These are phyloP conservation scores for Bombus waltoni DNA, from an alignment of 1,140 invertebrate genomes.

Conservation along the genomic window DNA sequence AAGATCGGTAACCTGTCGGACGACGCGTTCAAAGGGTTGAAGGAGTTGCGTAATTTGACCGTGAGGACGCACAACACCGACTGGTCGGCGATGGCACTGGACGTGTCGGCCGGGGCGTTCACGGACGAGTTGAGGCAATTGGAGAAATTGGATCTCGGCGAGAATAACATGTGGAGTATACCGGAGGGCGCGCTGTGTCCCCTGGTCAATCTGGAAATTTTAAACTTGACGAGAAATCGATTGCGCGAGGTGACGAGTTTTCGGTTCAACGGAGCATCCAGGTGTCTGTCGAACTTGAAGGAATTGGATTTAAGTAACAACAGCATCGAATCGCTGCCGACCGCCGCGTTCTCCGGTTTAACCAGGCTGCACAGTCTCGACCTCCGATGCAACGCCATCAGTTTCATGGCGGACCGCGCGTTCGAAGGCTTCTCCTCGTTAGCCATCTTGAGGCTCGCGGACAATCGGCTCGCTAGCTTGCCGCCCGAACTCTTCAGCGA, in stretches of 20 bases:
- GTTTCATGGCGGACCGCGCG: constrained; percentile 90
- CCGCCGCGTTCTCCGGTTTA: constrained; percentile 89
- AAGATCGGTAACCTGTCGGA: constrained; percentile 94
- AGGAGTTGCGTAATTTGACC: constrained; percentile 91
- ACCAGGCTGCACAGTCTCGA: constrained; percentile 85
- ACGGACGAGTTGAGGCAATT: constrained; percentile 88
- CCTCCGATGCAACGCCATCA: constrained; percentile 87
- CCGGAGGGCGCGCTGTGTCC: constrained; percentile 92
- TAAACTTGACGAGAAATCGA: constrained; percentile 92
- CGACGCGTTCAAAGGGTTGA: constrained; percentile 91
- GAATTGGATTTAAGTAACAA: constrained; percentile 92
- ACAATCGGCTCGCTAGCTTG: constrained; percentile 91
- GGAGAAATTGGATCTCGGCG: constrained; percentile 91
- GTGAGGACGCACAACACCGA: constrained; percentile 94
- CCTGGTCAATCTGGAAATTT: constrained; percentile 88
- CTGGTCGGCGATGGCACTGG: constrained; percentile 93
- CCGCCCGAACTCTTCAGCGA: constrained; percentile 93
- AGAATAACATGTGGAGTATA: constrained; percentile 94
- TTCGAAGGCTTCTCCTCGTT: constrained; percentile 91
- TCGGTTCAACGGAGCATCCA: constrained; percentile 87
- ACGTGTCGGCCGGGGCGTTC: constrained; percentile 90
- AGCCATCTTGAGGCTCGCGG: constrained; percentile 89
- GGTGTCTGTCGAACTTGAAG: constrained; percentile 88
- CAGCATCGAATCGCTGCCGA: constrained; percentile 90
- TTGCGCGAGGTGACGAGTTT: constrained; percentile 90